Evolutionary conservation across 2,888 invertebrate genomes (phyloP), one percentile per base, ranked within the genome.

Genomic region (Cinara cedri): DNA sequence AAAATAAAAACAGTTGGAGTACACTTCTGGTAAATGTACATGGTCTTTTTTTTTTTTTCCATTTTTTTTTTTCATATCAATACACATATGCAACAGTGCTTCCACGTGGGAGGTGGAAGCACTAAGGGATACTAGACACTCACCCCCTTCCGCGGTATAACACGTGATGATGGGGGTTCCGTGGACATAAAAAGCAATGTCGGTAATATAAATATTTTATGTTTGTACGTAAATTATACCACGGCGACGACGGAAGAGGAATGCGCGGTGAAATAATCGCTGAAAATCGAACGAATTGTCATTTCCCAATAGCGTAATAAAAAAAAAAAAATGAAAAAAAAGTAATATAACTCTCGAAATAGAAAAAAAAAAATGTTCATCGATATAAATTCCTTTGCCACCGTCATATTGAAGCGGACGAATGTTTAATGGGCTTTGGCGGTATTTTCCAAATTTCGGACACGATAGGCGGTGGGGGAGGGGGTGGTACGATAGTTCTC

Each of bases 261-360:
- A 76, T 76, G 68, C 57, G 34, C 54, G 34, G 68, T 49, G 34
- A 57, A 54, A 76, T 76, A 76, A 68, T 76, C 76, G 34, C 11
- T 19, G 54, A 57, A 76, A 76, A 76, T 76, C 76, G 76, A 76
- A 60, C 76, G 76, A 49, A 68, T 68, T 68, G 76, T 68, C 76
- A 60, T 76, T 68, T 76, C 57, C 57, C 49, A 34, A 57, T 46
- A 21, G 34, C 57, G 49, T 26, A 16, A 26, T 68, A 68, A 76
- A 57, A 76, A 21, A 55, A 63, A 21, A 65, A 65, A 24, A 46
- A 21, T 21, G 62, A 72, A 63, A 68, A 55, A 68, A 55, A 66
- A 66, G 51, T 42, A 66, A 75, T 63, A 75, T 65, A 46, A 46
- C 54, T 75, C 24, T 8, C 13, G 9, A 65, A 63, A 71, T 55